Percentiles rank a stretch among this genome's conserved stretches.
These are phyloP conservation scores for Thereva unica DNA, from an alignment of 2,888 invertebrate species.

Conservation along the genomic window DNA sequence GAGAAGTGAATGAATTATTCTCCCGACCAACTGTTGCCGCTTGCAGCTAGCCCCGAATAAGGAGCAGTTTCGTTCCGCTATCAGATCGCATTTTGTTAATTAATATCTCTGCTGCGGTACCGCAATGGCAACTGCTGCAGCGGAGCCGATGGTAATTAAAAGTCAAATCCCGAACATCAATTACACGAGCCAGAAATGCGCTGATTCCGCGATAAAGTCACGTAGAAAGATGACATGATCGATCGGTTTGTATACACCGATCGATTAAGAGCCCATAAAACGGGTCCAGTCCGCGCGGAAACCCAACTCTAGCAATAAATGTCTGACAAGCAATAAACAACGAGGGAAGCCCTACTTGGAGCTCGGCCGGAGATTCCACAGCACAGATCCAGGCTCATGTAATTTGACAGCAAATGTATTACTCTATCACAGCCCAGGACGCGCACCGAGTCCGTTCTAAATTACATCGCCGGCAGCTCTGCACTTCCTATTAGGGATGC, in stretches of 20 bases:
- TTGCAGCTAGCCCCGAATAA: too few relatives aligned
- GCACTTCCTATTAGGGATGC: slow-evolving; percentile 29
- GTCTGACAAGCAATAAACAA: slow-evolving; percentile 47
- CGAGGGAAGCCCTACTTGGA: slow-evolving; percentile 45
- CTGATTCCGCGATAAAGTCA: slow-evolving; percentile 38
- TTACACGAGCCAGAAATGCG: slow-evolving; percentile 35
- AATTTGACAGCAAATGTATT: slow-evolving; percentile 48
- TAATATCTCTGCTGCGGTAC: slow-evolving; percentile 8
- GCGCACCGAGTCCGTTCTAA: slow-evolving; percentile 9
- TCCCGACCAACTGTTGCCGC: too few relatives aligned
- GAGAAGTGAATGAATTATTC: too few relatives aligned
- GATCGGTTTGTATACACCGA: slow-evolving; percentile 33
- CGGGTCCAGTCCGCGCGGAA: slow-evolving; percentile 5
- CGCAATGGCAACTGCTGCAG: slow-evolving; percentile 1
- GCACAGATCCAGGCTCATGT: slow-evolving; percentile 42
- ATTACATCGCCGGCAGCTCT: slow-evolving; percentile 32
- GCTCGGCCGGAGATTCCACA: slow-evolving; percentile 17
- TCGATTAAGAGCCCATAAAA: slow-evolving; percentile 29
- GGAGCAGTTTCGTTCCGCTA: too few relatives aligned
- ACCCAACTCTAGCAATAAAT: slow-evolving; percentile 42
- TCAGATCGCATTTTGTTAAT: background rate
- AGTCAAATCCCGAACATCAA: slow-evolving; percentile 36
- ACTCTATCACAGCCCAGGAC: slow-evolving; percentile 44
- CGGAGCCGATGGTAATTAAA: slow-evolving; percentile 20
- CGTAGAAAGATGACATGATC: slow-evolving; percentile 40